Percentiles rank a stretch among this genome's conserved stretches.
Conservation (phyloP, 2,113 vertebrate genomes). For the Sitta europaea region DNA sequence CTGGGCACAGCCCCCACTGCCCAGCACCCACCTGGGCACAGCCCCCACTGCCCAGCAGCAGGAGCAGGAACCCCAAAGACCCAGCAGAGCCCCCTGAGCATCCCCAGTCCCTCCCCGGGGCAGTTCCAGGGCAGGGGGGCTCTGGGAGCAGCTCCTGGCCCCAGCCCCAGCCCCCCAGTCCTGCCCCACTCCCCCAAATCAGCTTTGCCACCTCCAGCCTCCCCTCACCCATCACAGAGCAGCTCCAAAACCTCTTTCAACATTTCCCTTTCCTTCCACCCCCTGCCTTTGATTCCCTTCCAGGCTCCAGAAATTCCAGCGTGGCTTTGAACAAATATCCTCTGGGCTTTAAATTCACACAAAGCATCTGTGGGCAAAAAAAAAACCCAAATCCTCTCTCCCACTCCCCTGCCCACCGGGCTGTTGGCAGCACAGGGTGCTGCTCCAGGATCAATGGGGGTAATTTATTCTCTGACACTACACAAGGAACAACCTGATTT, state of each 20-base stretch:
- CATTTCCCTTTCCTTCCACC: background rate
- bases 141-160: background rate
- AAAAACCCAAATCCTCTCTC: accelerated
- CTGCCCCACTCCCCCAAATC: background rate
- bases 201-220: background rate
- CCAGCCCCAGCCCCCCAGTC: accelerated
- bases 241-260: background rate
- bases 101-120: background rate
- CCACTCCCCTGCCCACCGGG: background rate
- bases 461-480: background rate
- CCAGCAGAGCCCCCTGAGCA: background rate
- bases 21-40: background rate
- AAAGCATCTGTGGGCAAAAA: background rate
- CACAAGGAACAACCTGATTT: background rate
- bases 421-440: background rate
- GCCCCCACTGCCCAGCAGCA: background rate
- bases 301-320: background rate
- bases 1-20: background rate
- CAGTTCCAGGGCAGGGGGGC: background rate
- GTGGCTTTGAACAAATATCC: background rate
- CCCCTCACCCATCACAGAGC: background rate
- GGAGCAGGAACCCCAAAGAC: background rate
- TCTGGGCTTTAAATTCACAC: background rate
- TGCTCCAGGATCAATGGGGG: background rate
- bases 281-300: background rate